Evolutionary conservation across 2,797 vertebrate species (phyloP).

Genomic region (Poeciliopsis gracilis): DNA sequence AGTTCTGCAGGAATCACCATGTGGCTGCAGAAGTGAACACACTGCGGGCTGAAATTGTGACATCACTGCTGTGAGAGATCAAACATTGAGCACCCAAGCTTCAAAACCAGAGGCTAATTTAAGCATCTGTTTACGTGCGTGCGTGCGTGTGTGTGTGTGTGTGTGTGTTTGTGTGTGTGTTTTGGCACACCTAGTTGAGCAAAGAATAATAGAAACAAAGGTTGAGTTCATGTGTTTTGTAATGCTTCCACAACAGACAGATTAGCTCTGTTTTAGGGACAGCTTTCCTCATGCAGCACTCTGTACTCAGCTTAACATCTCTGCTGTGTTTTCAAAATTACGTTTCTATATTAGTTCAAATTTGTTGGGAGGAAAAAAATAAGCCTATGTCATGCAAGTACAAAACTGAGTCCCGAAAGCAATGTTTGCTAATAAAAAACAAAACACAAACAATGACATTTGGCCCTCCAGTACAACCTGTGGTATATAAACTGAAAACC

Average conservation of each 20-base stretch:
- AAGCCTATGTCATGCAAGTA: background rate
- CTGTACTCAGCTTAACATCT: background rate
- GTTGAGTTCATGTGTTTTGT: background rate
- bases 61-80: conserved; percentile 36
- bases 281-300: background rate
- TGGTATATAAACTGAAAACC: background rate
- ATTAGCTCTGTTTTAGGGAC: background rate
- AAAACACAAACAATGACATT: background rate
- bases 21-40: conserved; percentile 26
- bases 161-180: background rate
- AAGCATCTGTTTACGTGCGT: conserved; percentile 19
- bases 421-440: background rate
- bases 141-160: background rate
- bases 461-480: background rate
- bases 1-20: background rate
- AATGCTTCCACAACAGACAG: background rate
- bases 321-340: background rate
- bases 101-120: conserved; percentile 14
- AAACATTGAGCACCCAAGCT: conserved; percentile 14
- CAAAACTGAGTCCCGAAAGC: background rate
- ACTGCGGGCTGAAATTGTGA: conserved; percentile 10
- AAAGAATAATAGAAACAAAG: background rate
- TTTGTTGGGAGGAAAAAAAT: background rate
- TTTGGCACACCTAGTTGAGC: background rate
- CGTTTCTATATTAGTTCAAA: background rate